Base-by-base conservation (phyloP, 2,113 vertebrate genomes). In the Melanerpes formicivorus region DNA sequence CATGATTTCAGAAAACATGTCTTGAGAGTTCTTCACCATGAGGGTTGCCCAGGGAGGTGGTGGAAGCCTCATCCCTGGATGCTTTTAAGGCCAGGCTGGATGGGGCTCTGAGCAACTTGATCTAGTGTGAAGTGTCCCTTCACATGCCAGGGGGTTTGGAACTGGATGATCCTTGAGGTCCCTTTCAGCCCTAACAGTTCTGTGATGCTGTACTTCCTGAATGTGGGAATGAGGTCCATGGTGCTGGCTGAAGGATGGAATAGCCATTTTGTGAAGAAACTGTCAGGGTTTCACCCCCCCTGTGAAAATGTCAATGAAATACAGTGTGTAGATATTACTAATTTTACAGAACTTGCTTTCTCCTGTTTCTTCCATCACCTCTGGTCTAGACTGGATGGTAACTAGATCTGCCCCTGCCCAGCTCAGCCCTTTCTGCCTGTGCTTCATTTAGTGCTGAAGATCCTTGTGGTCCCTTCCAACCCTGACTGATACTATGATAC, bases 1-100 rank as follows among this genome's bases (percentile, higher is more conserved):
- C 0, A 2, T 2, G 55, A 1, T 29, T 32, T 54, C 40, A 50
- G 71, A 21, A 16, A 60, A 8, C 11, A 0, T 1, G 2, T 18
- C 76, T 50, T 1, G 77, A 44, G 14, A 44, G 42, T 44, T 44
- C 42, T 44, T 44, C 42, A 44, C 42, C 42, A 44, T 44, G 5
- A 44, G 14, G 42, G 42, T 44, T 44, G 42, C 42, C 42, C 42
- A 44, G 42, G 42, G 42, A 44, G 42, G 42, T 15, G 42, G 42
- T 44, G 6, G 42, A 44, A 44, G 42, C 42, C 42, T 44, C 42
- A 15, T 42, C 42, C 14, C 42, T 44, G 42, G 42, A 44, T 44
- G 42, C 15, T 44, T 44, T 44, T 44, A 44, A 44, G 42, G 14
- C 42, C 42, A 44, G 42, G 42, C 42, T 44, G 42, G 42, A 44